Percentiles rank a stretch among this genome's conserved stretches.
Conservation (phyloP, 2,113 vertebrate species). For the Cettia cetti region DNA sequence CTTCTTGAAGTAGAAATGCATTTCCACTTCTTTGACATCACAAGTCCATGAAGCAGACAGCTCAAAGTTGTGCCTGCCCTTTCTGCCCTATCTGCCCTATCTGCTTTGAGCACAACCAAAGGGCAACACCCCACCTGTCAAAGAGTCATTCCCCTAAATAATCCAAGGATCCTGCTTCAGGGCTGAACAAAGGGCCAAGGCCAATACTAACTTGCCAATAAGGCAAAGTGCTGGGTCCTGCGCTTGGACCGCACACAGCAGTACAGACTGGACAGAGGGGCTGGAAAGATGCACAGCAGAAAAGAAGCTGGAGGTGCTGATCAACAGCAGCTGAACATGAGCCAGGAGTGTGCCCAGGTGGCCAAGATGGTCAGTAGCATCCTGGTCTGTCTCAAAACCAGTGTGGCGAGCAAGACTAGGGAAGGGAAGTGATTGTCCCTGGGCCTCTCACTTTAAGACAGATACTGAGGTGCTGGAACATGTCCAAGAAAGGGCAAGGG, state of each 20-base stretch:
- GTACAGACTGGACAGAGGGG: too few species aligned
- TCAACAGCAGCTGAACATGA: neutral
- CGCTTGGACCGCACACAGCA: accelerated
- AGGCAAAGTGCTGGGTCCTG: too few species aligned
- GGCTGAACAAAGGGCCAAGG: accelerated
- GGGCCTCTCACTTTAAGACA: neutral
- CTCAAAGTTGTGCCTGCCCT: neutral
- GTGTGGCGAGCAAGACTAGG: neutral
- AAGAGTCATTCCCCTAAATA: neutral
- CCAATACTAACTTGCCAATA: neutral
- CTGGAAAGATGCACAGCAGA: neutral
- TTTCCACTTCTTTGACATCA: neutral
- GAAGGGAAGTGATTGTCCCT: too few species aligned
- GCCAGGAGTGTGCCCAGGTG: neutral
- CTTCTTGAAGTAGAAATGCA: neutral
- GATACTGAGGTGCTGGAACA: neutral
- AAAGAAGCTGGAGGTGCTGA: neutral
- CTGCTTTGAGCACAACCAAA: neutral
- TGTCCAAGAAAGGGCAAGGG: neutral
- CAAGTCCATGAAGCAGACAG: neutral
- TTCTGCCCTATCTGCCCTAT: neutral
- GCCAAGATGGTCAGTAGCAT: neutral
- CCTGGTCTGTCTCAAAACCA: neutral
- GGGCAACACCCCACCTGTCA: neutral
- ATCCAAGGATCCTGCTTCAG: neutral